Conservation (phyloP, 2,113 vertebrate genomes). For the Trachemys scripta region DNA sequence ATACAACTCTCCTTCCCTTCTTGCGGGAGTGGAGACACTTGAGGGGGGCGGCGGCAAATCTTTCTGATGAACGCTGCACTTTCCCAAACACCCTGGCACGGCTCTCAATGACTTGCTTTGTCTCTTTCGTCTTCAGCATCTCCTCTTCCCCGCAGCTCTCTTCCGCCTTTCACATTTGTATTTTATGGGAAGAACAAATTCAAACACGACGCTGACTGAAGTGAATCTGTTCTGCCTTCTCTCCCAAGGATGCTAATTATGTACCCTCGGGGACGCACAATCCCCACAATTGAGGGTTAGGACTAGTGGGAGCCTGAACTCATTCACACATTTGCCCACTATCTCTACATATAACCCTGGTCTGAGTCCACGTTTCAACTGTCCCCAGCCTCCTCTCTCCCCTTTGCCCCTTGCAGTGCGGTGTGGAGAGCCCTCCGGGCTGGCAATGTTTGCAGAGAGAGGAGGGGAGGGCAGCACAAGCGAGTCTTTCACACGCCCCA, state of each 20-base stretch:
- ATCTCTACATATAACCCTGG: background rate
- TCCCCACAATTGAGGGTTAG: too few relatives aligned
- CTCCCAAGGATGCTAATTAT: background rate
- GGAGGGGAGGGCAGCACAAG: background rate
- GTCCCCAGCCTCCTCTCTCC: background rate
- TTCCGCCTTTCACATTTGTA: background rate
- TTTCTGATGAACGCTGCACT: background rate
- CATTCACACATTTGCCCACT: background rate
- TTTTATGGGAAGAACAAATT: background rate
- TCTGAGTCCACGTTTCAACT: background rate
- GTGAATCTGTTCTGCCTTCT: background rate
- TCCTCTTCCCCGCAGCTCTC: background rate
- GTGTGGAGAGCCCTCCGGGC: background rate
- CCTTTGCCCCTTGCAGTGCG: background rate
- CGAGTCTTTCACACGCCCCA: too few relatives aligned
- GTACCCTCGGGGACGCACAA: background rate
- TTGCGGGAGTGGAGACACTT: background rate
- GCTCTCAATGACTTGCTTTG: background rate
- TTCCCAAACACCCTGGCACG: background rate
- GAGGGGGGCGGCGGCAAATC: background rate
- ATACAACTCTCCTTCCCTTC: background rate
- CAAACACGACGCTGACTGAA: background rate
- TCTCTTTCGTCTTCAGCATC: background rate
- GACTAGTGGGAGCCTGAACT: background rate
- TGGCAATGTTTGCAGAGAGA: background rate